A percentile compares a stretch with the other conserved stretches of the same genome.
Conservation (phyloP, 2,113 vertebrate genomes). For the Eptesicus fuscus region DNA sequence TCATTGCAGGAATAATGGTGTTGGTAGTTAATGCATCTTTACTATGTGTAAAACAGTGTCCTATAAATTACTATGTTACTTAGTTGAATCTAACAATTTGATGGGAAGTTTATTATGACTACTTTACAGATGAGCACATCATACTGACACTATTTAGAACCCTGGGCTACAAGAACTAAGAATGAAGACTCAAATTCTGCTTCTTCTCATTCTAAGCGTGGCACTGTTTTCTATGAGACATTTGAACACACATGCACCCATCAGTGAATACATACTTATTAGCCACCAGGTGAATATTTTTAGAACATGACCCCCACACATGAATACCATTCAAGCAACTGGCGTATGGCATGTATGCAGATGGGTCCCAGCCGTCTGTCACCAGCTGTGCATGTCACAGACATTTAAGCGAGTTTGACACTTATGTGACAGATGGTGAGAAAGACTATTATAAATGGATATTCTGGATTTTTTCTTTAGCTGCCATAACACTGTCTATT, state of each 20-base stretch:
- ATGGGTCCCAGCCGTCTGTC: constrained; percentile 61
- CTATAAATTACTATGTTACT: not conserved
- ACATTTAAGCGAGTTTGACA: constrained; percentile 57
- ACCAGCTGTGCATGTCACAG: constrained; percentile 64
- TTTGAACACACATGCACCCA: not conserved
- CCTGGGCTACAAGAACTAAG: not conserved
- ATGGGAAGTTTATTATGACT: not conserved
- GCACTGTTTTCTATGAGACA: not conserved
- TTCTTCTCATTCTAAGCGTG: not conserved
- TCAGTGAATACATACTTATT: not conserved
- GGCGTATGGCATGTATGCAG: constrained; percentile 61
- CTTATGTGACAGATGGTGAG: constrained; percentile 67
- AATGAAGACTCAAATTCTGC: not conserved
- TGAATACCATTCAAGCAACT: constrained; percentile 55
- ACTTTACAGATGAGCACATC: not conserved
- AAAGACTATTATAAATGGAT: constrained; percentile 56
- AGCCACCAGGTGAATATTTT: not conserved
- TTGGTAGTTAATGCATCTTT: not conserved
- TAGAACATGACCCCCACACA: constrained; percentile 8
- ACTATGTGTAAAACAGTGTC: not conserved
- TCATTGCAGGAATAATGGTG: not conserved
- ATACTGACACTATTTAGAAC: not conserved
- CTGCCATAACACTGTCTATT: constrained; percentile 38
- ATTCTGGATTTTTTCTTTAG: constrained; percentile 60
- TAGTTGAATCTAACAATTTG: not conserved